A percentile compares a stretch with the other conserved stretches of the same genome.
Conservation (phyloP, 2,113 vertebrate genomes). For the Brachyhypopomus gauderio region DNA sequence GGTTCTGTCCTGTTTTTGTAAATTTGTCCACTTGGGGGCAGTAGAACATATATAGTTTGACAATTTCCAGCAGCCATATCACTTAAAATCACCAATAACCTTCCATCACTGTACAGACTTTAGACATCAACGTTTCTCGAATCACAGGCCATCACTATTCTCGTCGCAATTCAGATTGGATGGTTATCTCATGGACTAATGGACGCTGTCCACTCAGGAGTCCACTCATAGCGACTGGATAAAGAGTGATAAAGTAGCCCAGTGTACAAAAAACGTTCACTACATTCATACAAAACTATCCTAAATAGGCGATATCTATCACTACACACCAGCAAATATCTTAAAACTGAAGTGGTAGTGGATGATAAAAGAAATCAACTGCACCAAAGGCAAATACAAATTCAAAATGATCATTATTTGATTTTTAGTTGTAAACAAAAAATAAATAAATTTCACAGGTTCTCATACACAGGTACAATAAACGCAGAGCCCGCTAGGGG, state of each 20-base stretch:
- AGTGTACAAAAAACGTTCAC: no score
- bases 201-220: neutral
- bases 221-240: neutral
- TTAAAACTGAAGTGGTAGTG: no score
- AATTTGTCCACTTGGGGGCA: slow-evolving; percentile 23
- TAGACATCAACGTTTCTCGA: neutral
- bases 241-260: neutral
- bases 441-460: neutral
- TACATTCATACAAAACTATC: no score
- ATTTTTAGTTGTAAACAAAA: neutral
- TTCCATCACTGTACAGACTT: no score
- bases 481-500: slow-evolving; percentile 19
- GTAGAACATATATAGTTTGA: neutral
- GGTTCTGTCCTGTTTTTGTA: neutral
- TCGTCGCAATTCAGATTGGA: neutral
- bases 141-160: neutral
- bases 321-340: no score
- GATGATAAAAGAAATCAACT: no score
- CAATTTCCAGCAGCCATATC: neutral
- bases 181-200: neutral
- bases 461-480: neutral
- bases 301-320: no score
- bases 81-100: neutral
- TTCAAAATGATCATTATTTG: no score
- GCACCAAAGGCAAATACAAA: no score